Evolutionary conservation across 2,888 invertebrate genomes (phyloP), one percentile per base, ranked within the genome.

Genomic region (Vanessa cardui): DNA sequence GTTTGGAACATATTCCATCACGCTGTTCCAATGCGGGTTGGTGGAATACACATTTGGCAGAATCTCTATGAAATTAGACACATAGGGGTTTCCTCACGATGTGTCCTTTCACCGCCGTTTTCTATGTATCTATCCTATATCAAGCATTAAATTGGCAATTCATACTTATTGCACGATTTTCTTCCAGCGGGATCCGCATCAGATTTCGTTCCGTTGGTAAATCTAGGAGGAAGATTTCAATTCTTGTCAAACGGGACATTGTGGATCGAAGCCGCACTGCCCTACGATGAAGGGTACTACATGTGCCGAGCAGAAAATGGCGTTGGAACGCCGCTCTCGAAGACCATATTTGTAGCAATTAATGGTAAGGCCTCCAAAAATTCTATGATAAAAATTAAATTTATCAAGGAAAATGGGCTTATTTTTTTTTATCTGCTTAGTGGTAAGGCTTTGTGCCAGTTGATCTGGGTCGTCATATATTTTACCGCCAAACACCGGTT

Each of bases 231-330:
- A 4, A 87, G 95, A 63, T 93, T 94, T 75, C 94, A 94, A 76
- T 93, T 94, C 76, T 89, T 95, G 73, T 90, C 94, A 15, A 97
- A 97, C 82, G 96, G 96, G 50, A 96, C 96, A 2, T 87, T 97
- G 66, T 94, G 95, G 88, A 94, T 97, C 1, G 96, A 96, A 77
- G 94, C 96, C 44, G 96, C 96, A 12, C 94, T 95, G 65, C 95
- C 96, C 8, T 95, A 95, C 78, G 96, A 96, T 76, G 97, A 97
- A 83, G 97, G 98, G 1, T 95, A 96, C 86, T 98, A 97, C 87
- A 95, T 97, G 88, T 98, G 98, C 85, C 95, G 96, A 79, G 96
- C 97, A 0, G 95, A 95, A 76, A 98, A 98, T 82, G 96, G 96
- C 26, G 96, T 98, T 65, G 97, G 97, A 12, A 93, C 95, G 16